Percentiles rank a stretch among this genome's conserved stretches.
Evolutionary conservation across 2,888 invertebrate species (phyloP).

Genomic region (Pammene aurita): DNA sequence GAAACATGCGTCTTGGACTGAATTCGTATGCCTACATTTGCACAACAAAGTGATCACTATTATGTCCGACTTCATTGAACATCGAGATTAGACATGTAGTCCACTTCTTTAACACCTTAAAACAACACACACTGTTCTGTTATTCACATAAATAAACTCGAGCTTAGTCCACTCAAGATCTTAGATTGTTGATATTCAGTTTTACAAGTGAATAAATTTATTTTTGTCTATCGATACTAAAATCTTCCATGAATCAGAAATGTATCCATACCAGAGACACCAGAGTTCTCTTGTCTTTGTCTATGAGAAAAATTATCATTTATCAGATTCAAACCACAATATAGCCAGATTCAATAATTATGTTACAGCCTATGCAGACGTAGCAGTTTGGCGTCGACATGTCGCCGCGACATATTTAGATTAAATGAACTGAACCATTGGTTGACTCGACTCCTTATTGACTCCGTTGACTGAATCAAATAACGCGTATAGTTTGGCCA

Average conservation of each 20-base stretch:
- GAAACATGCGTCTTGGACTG: slow-evolving; percentile 46
- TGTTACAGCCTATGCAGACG: too few species aligned
- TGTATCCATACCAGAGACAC: slow-evolving; percentile 37
- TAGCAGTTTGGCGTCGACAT: too few species aligned
- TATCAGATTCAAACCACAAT: slow-evolving; percentile 20
- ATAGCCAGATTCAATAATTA: neutral
- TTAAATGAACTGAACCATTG: too few species aligned
- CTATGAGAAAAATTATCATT: slow-evolving; percentile 1
- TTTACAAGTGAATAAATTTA: slow-evolving; percentile 22
- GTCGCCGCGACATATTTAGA: too few species aligned
- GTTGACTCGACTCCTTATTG: too few species aligned
- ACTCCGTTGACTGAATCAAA: too few species aligned
- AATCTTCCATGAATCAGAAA: slow-evolving; percentile 40
- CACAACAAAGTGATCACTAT: slow-evolving; percentile 56
- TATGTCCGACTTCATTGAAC: slow-evolving; percentile 48
- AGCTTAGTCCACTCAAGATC: neutral
- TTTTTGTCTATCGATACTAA: slow-evolving; percentile 34
- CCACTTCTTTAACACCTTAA: slow-evolving; percentile 12
- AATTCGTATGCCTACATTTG: slow-evolving; percentile 54
- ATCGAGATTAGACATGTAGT: slow-evolving; percentile 54
- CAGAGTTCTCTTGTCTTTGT: slow-evolving; percentile 31
- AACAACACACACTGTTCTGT: slow-evolving; percentile 15
- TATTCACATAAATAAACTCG: slow-evolving; percentile 5
- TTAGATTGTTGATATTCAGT: slow-evolving; percentile 1
- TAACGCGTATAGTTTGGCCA: too few species aligned